Evolutionary conservation across 2,113 vertebrate genomes (phyloP).

Genomic region (Malurus melanocephalus): DNA sequence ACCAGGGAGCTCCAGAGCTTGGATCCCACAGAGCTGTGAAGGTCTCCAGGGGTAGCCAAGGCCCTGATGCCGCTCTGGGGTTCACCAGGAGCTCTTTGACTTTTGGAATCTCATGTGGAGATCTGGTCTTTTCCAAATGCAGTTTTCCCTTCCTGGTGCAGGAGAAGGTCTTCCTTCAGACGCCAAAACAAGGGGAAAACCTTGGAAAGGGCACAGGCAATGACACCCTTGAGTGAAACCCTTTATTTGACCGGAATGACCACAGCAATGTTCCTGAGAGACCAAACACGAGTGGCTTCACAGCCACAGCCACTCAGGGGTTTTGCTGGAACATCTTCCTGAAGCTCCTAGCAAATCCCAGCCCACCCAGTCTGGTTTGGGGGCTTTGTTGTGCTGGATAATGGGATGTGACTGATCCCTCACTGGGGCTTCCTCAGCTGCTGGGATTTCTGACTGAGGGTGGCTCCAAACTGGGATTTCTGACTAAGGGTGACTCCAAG

Average conservation of each 20-base stretch:
- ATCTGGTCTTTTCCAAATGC: accelerated
- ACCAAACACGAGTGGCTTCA: accelerated
- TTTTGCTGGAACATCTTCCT: background rate
- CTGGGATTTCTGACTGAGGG: background rate
- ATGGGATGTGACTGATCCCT: background rate
- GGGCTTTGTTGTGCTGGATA: background rate
- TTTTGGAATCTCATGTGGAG: background rate
- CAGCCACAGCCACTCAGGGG: background rate
- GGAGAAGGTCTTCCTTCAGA: background rate
- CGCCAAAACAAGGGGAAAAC: background rate
- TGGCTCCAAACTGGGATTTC: background rate
- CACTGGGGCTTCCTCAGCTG: accelerated
- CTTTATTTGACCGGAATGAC: background rate
- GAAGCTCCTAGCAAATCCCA: background rate
- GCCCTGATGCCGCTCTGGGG: background rate
- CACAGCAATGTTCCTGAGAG: accelerated
- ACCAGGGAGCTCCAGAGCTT: background rate
- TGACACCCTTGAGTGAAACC: background rate
- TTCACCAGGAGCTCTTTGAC: background rate
- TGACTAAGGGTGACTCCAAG: background rate
- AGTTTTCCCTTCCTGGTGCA: background rate
- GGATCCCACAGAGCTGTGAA: accelerated
- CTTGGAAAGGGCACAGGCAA: background rate
- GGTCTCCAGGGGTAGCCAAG: background rate
- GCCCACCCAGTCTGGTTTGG: background rate